These are phyloP conservation scores for Erannis defoliaria DNA, from an alignment of 2,888 invertebrate species.

Conservation along the genomic window DNA sequence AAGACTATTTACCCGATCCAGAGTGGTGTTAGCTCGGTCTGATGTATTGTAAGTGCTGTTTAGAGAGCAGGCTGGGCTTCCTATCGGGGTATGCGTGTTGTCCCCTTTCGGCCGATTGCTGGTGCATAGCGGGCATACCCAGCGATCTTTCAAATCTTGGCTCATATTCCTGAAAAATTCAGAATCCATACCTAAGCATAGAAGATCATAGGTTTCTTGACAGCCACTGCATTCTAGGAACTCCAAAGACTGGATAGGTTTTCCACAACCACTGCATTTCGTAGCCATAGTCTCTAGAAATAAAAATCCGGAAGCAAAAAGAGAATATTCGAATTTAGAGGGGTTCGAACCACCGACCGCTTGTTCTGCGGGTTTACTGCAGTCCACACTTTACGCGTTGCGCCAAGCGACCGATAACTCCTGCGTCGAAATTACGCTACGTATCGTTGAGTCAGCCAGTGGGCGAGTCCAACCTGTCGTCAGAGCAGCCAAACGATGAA, in stretches of 20 bases:
- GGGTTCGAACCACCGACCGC: background rate
- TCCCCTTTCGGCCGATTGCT: background rate
- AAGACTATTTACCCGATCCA: background rate
- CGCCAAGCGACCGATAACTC: too few species aligned
- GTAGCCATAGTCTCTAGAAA: background rate
- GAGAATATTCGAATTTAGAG: background rate
- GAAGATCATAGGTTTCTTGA: background rate
- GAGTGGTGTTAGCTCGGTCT: background rate
- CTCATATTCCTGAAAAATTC: background rate
- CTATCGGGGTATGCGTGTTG: conserved; percentile 1
- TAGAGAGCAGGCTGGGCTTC: background rate
- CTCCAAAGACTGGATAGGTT: background rate
- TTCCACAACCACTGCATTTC: background rate
- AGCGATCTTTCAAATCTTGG: background rate
- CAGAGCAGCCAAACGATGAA: too few species aligned
- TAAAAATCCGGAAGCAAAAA: too few species aligned
- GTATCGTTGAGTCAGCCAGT: too few species aligned
- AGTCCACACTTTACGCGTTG: too few species aligned
- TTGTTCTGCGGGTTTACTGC: too few species aligned
- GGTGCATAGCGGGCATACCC: background rate
- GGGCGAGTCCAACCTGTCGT: too few species aligned
- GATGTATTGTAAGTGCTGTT: background rate
- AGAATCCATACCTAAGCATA: background rate
- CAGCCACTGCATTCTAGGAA: background rate
- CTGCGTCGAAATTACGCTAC: too few species aligned